Percentiles rank a stretch among this genome's conserved stretches.
phyloP scores from a whole-genome alignment of 2,888 invertebrate species.

The Boloria selene region DNA sequence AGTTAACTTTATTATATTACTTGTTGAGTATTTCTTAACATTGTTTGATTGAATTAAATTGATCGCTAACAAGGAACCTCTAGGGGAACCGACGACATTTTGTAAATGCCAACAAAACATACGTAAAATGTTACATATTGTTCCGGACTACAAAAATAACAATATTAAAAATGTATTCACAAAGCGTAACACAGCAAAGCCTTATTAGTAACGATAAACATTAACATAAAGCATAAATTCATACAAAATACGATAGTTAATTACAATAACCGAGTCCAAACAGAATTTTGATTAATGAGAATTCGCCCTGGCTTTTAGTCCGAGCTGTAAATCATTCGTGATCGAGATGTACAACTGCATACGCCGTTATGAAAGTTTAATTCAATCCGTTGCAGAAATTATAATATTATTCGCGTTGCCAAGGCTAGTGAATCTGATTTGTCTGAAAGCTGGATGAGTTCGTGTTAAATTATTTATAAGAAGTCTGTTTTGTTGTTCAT shows the following conservation, averaged over 20 bases:
- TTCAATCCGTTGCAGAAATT: constrained; percentile 26
- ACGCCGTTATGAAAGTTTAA: constrained; percentile 22
- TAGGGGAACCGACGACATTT: constrained; percentile 17
- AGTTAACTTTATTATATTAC: background rate
- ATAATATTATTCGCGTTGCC: constrained; percentile 16
- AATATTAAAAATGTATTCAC: background rate
- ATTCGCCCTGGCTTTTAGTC: constrained; percentile 31
- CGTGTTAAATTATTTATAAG: constrained; percentile 27
- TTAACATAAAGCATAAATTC: constrained; percentile 2
- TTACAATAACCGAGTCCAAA: constrained; percentile 25
- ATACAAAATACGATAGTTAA: background rate
- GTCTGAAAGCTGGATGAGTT: constrained; percentile 9
- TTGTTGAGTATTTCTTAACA: constrained; percentile 1
- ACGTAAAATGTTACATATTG: background rate
- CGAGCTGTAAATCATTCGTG: constrained; percentile 29
- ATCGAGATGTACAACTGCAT: constrained; percentile 21
- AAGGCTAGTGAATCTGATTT: constrained; percentile 18
- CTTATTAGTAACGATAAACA: background rate
- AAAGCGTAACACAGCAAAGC: no score
- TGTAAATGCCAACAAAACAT: constrained; percentile 11
- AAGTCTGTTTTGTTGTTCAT: constrained; percentile 6
- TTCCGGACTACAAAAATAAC: background rate
- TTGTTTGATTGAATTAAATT: background rate
- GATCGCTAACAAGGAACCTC: constrained; percentile 6
- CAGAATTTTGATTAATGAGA: constrained; percentile 33